phyloP scores from a whole-genome alignment of 2,888 invertebrate genomes.

The Camponotus fellah region DNA sequence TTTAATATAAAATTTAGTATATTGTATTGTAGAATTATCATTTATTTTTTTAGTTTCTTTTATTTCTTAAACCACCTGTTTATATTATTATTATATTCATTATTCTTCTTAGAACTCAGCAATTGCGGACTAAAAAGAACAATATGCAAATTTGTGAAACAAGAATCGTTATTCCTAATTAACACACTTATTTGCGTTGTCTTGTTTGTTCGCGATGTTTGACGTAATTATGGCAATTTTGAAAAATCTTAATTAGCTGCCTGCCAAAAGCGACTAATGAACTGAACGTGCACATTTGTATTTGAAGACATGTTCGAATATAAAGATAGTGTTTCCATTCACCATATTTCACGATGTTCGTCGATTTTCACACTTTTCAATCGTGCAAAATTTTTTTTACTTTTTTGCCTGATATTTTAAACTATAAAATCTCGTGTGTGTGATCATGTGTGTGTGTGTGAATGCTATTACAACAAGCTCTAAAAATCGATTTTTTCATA shows the following conservation, averaged over 20 bases:
- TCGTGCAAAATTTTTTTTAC: background rate
- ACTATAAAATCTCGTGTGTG: background rate
- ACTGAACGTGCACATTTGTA: conserved; percentile 2
- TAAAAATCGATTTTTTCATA: background rate
- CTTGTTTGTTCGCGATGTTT: conserved; percentile 2
- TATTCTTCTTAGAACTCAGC: background rate
- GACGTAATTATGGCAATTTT: conserved; percentile 27
- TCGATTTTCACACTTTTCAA: background rate
- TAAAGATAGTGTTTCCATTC: background rate
- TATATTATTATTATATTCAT: conserved; percentile 12
- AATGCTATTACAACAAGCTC: background rate
- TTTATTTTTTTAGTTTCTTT: background rate
- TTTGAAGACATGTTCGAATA: background rate
- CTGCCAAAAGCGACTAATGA: conserved; percentile 37
- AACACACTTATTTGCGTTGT: conserved; percentile 14
- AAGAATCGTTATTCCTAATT: background rate
- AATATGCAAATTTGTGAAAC: background rate
- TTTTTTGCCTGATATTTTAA: too few species aligned
- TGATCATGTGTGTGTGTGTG: background rate
- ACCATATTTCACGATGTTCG: background rate
- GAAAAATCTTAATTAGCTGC: conserved; percentile 41
- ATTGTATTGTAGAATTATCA: background rate
- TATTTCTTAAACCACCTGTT: background rate
- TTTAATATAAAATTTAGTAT: background rate
- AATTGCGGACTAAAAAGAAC: background rate